Percentiles rank a stretch among this genome's conserved stretches.
phyloP scores from a whole-genome alignment of 2,797 vertebrate genomes.

The Hippopotamyrus pictus region DNA sequence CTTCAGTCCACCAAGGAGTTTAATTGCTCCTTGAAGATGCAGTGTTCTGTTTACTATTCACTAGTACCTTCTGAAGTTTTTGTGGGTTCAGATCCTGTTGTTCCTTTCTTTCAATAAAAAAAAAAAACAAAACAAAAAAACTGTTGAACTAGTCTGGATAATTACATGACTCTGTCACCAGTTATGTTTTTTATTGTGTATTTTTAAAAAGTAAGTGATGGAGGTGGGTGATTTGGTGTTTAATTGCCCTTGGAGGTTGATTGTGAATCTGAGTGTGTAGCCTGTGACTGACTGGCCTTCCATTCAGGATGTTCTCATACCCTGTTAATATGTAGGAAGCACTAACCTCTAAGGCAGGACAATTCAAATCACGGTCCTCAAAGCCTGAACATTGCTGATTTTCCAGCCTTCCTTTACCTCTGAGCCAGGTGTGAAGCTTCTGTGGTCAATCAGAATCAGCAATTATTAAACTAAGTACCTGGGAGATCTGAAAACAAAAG shows the following conservation, averaged over 20 bases:
- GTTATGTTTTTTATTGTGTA: neutral
- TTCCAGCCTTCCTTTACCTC: neutral
- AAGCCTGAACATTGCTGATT: neutral
- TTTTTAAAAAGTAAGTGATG: neutral
- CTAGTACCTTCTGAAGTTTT: neutral
- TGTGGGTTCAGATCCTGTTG: neutral
- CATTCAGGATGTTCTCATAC: neutral
- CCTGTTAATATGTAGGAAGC: neutral
- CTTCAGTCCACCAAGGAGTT: neutral
- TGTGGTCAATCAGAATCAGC: neutral
- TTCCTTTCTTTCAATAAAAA: neutral
- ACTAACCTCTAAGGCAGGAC: neutral
- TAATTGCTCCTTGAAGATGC: neutral
- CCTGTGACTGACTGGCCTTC: neutral
- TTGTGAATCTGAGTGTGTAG: neutral
- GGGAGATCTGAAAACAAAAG: neutral
- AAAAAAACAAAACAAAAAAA: neutral
- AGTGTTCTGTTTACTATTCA: neutral
- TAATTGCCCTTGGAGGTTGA: neutral
- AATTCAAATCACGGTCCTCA: neutral
- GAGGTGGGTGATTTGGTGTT: neutral
- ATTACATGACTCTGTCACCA: neutral
- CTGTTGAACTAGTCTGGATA: neutral
- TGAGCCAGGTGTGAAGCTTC: neutral
- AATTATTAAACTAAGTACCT: neutral